Evolutionary conservation across 2,888 invertebrate species (phyloP).

Genomic region (Caenorhabditis drosophilae): DNA sequence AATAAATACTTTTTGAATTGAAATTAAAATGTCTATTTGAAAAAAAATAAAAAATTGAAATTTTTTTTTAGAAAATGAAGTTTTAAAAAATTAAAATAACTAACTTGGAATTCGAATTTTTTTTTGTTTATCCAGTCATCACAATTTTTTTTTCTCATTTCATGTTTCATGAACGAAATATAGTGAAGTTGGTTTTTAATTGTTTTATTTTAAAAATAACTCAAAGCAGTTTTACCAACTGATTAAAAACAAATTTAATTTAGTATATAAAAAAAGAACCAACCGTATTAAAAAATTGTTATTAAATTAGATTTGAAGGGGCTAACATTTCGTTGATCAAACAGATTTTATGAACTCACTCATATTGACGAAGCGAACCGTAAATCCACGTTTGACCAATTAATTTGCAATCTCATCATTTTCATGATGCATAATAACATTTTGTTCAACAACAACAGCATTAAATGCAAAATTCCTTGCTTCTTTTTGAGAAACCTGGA

Average conservation of each 20-base stretch:
- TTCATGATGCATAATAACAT: slow-evolving; percentile 62
- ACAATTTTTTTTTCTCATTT: no score
- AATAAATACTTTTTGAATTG: no score
- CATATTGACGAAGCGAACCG: slow-evolving; percentile 59
- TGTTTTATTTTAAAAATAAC: neutral
- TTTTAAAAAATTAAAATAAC: no score
- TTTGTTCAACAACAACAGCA: slow-evolving; percentile 65
- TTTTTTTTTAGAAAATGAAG: no score
- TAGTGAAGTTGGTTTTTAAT: no score
- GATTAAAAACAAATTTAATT: neutral
- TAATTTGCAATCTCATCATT: slow-evolving; percentile 58
- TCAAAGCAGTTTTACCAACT: neutral
- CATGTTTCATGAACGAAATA: no score
- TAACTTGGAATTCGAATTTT: no score
- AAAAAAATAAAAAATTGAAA: no score
- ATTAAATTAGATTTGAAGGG: slow-evolving; percentile 46
- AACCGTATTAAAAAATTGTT: slow-evolving; percentile 1
- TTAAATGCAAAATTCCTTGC: slow-evolving; percentile 67
- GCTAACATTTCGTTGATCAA: slow-evolving; percentile 67
- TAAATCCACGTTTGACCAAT: slow-evolving; percentile 50
- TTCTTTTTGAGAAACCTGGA: slow-evolving; percentile 57
- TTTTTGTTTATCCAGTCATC: no score
- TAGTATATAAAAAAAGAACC: no score
- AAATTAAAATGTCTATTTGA: no score
- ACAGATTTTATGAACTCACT: slow-evolving; percentile 68